Percentiles rank a stretch among this genome's conserved stretches.
Evolutionary conservation across 1,140 invertebrate genomes (phyloP).

Genomic region (Brachionus sp.): DNA sequence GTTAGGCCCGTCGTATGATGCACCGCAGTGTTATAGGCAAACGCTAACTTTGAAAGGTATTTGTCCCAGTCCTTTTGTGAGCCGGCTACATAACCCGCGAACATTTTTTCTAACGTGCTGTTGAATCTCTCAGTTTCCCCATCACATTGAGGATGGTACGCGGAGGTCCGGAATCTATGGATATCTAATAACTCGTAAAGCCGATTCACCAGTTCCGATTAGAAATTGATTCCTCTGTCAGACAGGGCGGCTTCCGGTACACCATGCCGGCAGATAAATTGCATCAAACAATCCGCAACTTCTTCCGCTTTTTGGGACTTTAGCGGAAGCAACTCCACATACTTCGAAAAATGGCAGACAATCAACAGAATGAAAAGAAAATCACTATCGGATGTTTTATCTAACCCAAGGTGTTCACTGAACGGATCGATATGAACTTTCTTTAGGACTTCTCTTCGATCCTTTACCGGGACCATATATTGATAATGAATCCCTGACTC

Average conservation of each 20-base stretch:
- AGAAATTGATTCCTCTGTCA: too few species aligned
- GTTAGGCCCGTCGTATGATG: background rate
- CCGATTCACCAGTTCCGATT: too few species aligned
- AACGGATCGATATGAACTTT: background rate
- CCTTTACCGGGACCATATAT: background rate
- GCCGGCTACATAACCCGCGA: background rate
- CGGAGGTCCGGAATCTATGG: slow-evolving; percentile 47
- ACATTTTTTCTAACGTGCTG: slow-evolving; percentile 47
- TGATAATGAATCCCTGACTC: background rate
- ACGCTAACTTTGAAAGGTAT: background rate
- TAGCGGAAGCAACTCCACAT: too few species aligned
- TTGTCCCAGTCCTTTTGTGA: background rate
- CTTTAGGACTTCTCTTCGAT: background rate
- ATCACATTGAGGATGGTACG: slow-evolving; percentile 52
- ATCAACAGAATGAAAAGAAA: background rate
- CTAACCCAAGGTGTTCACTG: background rate
- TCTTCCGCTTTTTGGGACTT: too few species aligned
- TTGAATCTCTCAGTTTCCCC: slow-evolving; percentile 53
- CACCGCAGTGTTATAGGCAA: background rate
- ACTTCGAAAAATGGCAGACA: too few species aligned
- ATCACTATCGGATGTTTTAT: background rate
- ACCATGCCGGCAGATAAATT: background rate
- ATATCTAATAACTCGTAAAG: background rate
- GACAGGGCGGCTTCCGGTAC: background rate
- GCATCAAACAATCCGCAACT: too few species aligned